Percentiles rank a stretch among this genome's conserved stretches.
Conservation (phyloP, 2,797 vertebrate species). For the Choloepus didactylus region DNA sequence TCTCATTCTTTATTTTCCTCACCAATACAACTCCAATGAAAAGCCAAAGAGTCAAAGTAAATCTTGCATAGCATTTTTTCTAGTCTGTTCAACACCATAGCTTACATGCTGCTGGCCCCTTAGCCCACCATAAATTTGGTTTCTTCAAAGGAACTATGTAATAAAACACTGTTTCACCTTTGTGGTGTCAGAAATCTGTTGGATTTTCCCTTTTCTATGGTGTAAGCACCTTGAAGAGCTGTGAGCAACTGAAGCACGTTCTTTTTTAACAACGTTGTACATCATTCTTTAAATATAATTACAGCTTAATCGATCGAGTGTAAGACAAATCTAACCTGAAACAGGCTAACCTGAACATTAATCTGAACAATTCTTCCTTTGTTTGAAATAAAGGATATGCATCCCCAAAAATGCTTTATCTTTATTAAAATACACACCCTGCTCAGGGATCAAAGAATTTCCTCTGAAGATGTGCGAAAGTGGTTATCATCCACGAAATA, state of each 20-base stretch:
- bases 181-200: constrained; percentile 22
- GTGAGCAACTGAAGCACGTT: background rate
- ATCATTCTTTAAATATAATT: constrained; percentile 43
- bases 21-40: constrained; percentile 19
- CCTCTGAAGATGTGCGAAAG: constrained; percentile 44
- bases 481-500: constrained; percentile 46
- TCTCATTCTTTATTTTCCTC: constrained; percentile 36
- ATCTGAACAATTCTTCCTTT: background rate
- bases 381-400: constrained; percentile 38
- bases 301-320: background rate
- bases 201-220: background rate
- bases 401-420: constrained; percentile 19
- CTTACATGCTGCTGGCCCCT: background rate
- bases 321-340: background rate
- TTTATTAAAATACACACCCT: constrained; percentile 55
- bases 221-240: background rate
- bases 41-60: constrained; percentile 49
- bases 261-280: background rate
- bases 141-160: constrained; percentile 20
- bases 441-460: constrained; percentile 74
- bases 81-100: background rate
- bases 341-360: background rate
- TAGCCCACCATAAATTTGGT: background rate
- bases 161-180: constrained; percentile 42
- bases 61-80: background rate